A percentile compares a stretch with the other conserved stretches of the same genome.
These are phyloP conservation scores for Apeltes quadracus DNA, from an alignment of 2,113 vertebrate genomes.

Conservation along the genomic window DNA sequence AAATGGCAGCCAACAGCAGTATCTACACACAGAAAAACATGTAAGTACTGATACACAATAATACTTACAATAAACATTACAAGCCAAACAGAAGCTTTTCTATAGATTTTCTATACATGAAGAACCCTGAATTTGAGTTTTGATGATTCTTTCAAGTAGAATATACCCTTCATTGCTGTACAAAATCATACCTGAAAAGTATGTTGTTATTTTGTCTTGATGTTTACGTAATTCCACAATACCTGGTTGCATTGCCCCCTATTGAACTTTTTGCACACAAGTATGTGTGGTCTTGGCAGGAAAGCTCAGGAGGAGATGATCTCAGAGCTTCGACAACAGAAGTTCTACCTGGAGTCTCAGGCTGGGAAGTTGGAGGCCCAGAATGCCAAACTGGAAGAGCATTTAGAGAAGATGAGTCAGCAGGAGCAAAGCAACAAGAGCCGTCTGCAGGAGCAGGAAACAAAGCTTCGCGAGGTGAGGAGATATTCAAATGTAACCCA, in stretches of 20 bases:
- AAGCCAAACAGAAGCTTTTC: neutral
- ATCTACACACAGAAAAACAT: slow-evolving; percentile 99
- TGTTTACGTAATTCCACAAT: neutral
- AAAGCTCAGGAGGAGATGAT: slow-evolving; percentile 99
- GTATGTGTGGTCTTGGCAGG: slow-evolving; percentile 76
- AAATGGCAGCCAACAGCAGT: slow-evolving; percentile 97
- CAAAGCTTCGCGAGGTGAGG: slow-evolving; percentile 90
- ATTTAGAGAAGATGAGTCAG: slow-evolving; percentile 96
- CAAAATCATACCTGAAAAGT: neutral
- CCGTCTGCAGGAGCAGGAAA: slow-evolving; percentile 90
- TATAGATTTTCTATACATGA: neutral
- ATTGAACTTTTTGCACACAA: slow-evolving; percentile 5
- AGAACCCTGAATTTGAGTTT: neutral
- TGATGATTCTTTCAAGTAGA: neutral
- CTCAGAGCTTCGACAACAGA: slow-evolving; percentile 98
- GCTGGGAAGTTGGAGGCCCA: slow-evolving; percentile 97
- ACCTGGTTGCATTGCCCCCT: neutral
- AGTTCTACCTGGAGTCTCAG: slow-evolving; percentile 98
- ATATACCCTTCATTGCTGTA: neutral
- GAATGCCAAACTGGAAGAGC: slow-evolving; percentile 97
- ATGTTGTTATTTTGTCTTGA: neutral
- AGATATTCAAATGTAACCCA: neutral
- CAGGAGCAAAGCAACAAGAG: slow-evolving; percentile 95
- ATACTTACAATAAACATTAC: neutral
- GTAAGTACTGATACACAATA: slow-evolving; percentile 80